A percentile compares a stretch with the other conserved stretches of the same genome.
Conservation (phyloP, 2,888 invertebrate species). For the Pandemis cinnamomeana region DNA sequence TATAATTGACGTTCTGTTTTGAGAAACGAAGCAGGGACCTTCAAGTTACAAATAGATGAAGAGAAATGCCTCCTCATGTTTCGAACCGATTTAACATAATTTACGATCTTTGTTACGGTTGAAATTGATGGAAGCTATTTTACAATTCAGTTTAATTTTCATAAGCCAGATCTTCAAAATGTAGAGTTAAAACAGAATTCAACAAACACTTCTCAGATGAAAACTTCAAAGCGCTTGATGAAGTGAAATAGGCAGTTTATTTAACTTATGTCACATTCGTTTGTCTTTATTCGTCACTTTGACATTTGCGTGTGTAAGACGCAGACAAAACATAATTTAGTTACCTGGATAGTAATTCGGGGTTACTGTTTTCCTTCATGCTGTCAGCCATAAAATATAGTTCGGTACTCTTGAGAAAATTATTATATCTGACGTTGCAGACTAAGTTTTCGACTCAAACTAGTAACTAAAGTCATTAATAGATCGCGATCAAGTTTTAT, state of each 20-base stretch:
- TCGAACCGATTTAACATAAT: constrained; percentile 20
- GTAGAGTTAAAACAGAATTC: too few relatives aligned
- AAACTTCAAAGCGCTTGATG: too few relatives aligned
- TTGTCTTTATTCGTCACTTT: neutral
- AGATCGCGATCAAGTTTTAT: constrained; percentile 1
- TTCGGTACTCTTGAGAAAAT: neutral
- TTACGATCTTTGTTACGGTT: constrained; percentile 11
- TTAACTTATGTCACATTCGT: neutral
- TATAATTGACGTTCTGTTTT: constrained; percentile 39
- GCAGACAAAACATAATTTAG: too few relatives aligned
- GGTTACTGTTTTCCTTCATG: neutral
- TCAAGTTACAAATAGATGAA: constrained; percentile 11
- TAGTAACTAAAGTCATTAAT: constrained; percentile 4
- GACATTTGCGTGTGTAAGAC: too few relatives aligned
- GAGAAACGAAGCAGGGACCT: constrained; percentile 37
- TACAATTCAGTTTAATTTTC: neutral
- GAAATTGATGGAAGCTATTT: neutral
- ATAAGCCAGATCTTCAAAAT: neutral
- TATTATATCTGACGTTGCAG: constrained; percentile 1
- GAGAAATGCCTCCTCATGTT: constrained; percentile 30
- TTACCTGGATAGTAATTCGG: too few relatives aligned
- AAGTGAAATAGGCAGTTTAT: too few relatives aligned
- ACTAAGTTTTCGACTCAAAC: neutral
- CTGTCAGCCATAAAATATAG: neutral
- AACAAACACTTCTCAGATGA: too few relatives aligned